These are phyloP conservation scores for Bombus terrestris DNA, from an alignment of 1,140 invertebrate species.

Conservation along the genomic window DNA sequence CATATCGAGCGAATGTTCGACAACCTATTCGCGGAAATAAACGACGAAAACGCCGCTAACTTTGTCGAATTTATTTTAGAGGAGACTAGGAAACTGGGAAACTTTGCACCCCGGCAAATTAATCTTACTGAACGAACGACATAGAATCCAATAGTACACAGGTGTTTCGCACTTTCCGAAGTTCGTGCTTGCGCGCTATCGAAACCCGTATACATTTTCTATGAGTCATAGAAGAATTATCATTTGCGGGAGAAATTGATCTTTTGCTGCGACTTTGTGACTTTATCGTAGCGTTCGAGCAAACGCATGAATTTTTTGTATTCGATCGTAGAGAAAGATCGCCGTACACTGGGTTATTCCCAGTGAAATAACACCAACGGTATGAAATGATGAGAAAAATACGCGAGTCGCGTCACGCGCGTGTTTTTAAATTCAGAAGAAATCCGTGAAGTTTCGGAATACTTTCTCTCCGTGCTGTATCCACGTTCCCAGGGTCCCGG, in stretches of 20 bases:
- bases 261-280: not conserved
- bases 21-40: not conserved
- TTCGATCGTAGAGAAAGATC: not conserved
- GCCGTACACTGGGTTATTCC: not conserved
- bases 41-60: not conserved
- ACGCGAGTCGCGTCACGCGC: slow-evolving; percentile 51
- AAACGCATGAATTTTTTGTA: not conserved
- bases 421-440: slow-evolving; percentile 54
- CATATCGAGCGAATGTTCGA: not conserved
- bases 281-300: not conserved
- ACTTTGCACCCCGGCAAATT: not conserved
- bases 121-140: not conserved
- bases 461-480: not conserved
- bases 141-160: not conserved
- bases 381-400: not conserved
- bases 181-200: not conserved
- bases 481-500: slow-evolving; percentile 12
- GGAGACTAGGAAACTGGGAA: not conserved
- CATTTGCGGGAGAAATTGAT: not conserved
- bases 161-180: not conserved
- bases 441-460: slow-evolving; percentile 52
- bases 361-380: not conserved
- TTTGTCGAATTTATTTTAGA: slow-evolving; percentile 2
- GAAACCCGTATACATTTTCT: not conserved
- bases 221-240: not conserved